Conservation (phyloP, 2,888 invertebrate genomes). For the Onchidella celtica region DNA sequence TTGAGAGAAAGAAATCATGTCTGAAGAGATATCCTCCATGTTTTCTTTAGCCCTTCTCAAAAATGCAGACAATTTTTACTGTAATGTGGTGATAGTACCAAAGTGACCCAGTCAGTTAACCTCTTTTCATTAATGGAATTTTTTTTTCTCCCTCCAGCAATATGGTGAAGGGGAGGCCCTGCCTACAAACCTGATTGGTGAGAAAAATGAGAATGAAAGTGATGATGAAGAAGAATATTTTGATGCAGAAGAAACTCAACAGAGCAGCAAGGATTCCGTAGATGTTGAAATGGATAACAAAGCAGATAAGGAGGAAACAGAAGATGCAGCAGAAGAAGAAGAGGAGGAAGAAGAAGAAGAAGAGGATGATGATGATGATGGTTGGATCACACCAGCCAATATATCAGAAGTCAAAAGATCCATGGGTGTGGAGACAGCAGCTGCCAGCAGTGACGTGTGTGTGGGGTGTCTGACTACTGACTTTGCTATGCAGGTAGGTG, state of each 20-base stretch:
- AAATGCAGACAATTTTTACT: neutral
- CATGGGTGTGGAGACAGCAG: constrained; percentile 82
- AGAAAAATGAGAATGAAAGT: constrained; percentile 54
- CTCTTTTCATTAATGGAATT: no score
- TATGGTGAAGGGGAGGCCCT: constrained; percentile 61
- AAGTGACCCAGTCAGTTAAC: no score
- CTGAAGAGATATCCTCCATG: no score
- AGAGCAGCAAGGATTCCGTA: neutral
- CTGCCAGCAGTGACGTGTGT: constrained; percentile 67
- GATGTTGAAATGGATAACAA: constrained; percentile 47
- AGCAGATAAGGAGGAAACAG: constrained; percentile 79
- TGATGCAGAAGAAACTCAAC: constrained; percentile 63
- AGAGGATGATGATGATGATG: no score
- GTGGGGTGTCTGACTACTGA: constrained; percentile 98
- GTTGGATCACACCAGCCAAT: constrained; percentile 94
- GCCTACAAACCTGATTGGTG: constrained; percentile 59
- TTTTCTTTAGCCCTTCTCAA: neutral
- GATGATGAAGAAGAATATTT: constrained; percentile 54
- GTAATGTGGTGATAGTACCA: no score
- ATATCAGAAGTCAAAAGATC: constrained; percentile 87
- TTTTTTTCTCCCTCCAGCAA: constrained; percentile 3
- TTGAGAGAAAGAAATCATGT: no score
- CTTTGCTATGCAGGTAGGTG: constrained; percentile 93
- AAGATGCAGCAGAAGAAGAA: no score
- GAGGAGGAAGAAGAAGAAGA: no score